phyloP scores from a whole-genome alignment of 1,140 invertebrate species.

The Macrotrachela quadricornifera region DNA sequence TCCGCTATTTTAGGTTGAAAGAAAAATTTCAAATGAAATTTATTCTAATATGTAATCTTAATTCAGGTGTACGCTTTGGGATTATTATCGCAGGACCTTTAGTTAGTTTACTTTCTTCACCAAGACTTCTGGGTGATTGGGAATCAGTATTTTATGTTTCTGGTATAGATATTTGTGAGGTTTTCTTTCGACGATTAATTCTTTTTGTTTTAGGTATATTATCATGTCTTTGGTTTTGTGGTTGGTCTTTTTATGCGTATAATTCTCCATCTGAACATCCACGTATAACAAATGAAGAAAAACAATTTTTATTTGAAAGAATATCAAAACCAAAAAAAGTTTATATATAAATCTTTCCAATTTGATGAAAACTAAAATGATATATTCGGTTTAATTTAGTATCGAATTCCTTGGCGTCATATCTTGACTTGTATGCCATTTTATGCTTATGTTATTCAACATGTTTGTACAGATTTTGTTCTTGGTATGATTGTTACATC shows the following conservation, averaged over 20 bases:
- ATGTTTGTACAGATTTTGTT: too few relatives aligned
- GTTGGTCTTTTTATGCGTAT: constrained; percentile 20
- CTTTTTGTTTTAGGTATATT: constrained; percentile 12
- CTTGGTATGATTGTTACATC: too few relatives aligned
- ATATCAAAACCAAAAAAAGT: too few relatives aligned
- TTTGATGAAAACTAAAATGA: constrained; percentile 20
- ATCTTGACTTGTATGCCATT: constrained; percentile 2
- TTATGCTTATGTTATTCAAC: constrained; percentile 1
- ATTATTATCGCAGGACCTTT: too few relatives aligned
- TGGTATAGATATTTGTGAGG: too few relatives aligned
- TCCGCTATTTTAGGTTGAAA: constrained; percentile 24
- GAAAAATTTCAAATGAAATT: constrained; percentile 9
- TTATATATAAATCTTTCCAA: background rate
- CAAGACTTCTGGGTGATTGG: constrained; percentile 9
- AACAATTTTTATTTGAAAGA: background rate
- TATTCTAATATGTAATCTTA: too few relatives aligned
- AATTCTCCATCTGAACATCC: constrained; percentile 19
- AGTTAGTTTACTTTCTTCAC: too few relatives aligned
- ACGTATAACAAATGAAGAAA: constrained; percentile 17
- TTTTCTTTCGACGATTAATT: too few relatives aligned
- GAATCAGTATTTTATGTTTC: constrained; percentile 9
- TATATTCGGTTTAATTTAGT: constrained; percentile 11
- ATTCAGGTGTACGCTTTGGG: too few relatives aligned
- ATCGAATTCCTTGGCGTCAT: background rate
- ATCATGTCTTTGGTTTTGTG: constrained; percentile 20